Evolutionary conservation across 2,797 vertebrate species (phyloP).

Genomic region (Alca torda): DNA sequence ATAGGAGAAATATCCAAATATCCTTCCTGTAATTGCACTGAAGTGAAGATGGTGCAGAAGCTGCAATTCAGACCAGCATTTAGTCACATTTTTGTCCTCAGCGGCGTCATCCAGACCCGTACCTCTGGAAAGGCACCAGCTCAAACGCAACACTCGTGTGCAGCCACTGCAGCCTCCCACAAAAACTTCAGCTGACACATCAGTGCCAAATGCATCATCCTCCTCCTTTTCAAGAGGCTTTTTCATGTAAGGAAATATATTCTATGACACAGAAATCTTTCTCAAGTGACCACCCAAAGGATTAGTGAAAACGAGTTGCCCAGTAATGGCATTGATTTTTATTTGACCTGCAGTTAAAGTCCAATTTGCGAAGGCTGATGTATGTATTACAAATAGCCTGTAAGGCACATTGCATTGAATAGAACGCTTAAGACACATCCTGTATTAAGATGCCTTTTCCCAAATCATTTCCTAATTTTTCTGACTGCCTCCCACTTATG

Average conservation of each 20-base stretch:
- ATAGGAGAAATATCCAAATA: background rate
- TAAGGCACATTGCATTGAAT: background rate
- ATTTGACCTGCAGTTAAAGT: background rate
- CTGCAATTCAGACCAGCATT: background rate
- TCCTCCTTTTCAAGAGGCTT: background rate
- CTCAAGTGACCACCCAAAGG: constrained; percentile 1
- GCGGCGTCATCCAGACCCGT: background rate
- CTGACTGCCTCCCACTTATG: background rate
- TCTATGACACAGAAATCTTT: background rate
- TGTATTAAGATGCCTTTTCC: background rate
- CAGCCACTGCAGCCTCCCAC: background rate
- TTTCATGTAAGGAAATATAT: background rate
- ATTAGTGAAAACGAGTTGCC: background rate
- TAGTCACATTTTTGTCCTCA: background rate
- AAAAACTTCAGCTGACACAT: background rate
- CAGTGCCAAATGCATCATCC: background rate
- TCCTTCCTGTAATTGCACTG: background rate
- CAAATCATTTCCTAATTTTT: constrained; percentile 2
- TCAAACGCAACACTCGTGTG: background rate
- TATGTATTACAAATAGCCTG: background rate
- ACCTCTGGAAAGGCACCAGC: background rate
- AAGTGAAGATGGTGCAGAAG: background rate
- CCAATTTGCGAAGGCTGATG: background rate
- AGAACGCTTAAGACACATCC: background rate
- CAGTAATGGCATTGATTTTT: constrained; percentile 27